Conservation (phyloP, 2,113 vertebrate genomes). For the Carettochelys insculpta region DNA sequence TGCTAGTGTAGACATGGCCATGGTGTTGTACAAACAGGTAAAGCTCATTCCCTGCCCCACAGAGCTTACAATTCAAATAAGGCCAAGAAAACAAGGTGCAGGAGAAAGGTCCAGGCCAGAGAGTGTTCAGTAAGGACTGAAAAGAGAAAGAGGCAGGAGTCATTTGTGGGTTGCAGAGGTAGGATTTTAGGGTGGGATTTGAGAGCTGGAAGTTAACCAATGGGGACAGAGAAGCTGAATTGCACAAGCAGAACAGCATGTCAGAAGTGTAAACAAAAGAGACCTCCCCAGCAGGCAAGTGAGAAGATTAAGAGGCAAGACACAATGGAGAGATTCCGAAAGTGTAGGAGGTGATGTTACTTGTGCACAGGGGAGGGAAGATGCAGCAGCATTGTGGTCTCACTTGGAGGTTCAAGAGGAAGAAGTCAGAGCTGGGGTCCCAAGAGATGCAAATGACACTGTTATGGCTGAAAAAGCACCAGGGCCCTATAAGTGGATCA, state of each 20-base stretch:
- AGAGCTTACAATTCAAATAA: neutral
- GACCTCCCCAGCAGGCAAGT: neutral
- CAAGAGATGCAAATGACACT: neutral
- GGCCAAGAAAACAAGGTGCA: neutral
- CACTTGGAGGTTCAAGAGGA: neutral
- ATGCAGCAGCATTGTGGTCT: neutral
- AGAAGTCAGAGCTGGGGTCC: neutral
- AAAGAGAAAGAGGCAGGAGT: neutral
- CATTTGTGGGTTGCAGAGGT: neutral
- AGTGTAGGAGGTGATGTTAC: neutral
- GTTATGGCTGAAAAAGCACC: neutral
- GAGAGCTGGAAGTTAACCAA: neutral
- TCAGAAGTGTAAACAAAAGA: neutral
- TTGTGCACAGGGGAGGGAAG: neutral
- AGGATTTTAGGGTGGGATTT: conserved; percentile 2
- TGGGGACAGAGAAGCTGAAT: neutral
- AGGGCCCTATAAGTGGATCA: accelerated
- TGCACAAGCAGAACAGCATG: neutral
- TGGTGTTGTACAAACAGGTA: neutral
- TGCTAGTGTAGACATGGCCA: no score
- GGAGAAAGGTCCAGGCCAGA: neutral
- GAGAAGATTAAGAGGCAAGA: neutral
- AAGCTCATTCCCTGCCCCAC: neutral
- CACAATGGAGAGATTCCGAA: neutral
- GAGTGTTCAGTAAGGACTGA: neutral